Percentiles rank a stretch among this genome's conserved stretches.
Evolutionary conservation across 2,113 vertebrate genomes (phyloP).

Genomic region (cattle (Bos taurus)): ARS-UCD2.0 NC_037342.1:71227501-71228000

Average conservation of each 20-base stretch:
- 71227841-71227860: neutral
- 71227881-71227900: neutral
- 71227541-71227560: neutral
- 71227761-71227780: accelerated
- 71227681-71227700: neutral
- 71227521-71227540: neutral
- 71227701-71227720: neutral
- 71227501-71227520: neutral
- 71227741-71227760: neutral
- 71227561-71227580: neutral
- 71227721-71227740: neutral
- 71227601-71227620: neutral
- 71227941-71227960: no score
- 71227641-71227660: neutral
- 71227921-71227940: no score
- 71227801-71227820: neutral
- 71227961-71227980: no score
- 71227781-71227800: neutral
- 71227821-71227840: neutral
- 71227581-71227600: neutral
- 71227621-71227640: neutral
- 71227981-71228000: no score
- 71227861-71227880: neutral
- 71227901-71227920: no score
- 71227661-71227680: neutral